Evolutionary conservation across 1,140 invertebrate species (phyloP).

Genomic region (Oppia nitens): DNA sequence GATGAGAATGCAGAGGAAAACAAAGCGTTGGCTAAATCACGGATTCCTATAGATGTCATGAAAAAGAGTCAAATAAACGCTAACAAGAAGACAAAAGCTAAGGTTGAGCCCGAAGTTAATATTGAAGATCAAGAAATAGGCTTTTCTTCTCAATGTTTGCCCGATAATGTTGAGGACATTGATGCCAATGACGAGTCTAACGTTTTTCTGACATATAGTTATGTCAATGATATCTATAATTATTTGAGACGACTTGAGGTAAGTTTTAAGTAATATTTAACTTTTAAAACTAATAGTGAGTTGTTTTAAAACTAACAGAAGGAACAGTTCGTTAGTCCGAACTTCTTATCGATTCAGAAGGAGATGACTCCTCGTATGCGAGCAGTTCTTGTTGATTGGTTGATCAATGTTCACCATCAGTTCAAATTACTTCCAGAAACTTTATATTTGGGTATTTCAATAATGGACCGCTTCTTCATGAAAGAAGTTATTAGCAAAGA

Average conservation of each 20-base stretch:
- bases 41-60: neutral
- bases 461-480: slow-evolving; percentile 70
- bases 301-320: slow-evolving; percentile 9
- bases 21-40: neutral
- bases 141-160: slow-evolving; percentile 13
- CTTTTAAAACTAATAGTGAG: neutral
- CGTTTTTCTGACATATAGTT: slow-evolving; percentile 56
- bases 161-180: slow-evolving; percentile 38
- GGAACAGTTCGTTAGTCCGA: slow-evolving; percentile 13
- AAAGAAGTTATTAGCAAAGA: slow-evolving; percentile 40
- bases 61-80: neutral
- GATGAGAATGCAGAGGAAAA: neutral
- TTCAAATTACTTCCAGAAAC: slow-evolving; percentile 80
- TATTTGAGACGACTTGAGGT: slow-evolving; percentile 58
- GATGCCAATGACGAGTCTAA: slow-evolving; percentile 55
- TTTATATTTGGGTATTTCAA: slow-evolving; percentile 66
- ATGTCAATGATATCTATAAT: slow-evolving; percentile 65
- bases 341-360: slow-evolving; percentile 19
- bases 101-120: neutral
- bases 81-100: neutral
- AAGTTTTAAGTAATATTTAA: slow-evolving; percentile 17
- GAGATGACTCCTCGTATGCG: slow-evolving; percentile 68
- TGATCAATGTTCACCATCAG: slow-evolving; percentile 75
- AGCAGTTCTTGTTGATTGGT: slow-evolving; percentile 73
- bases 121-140: neutral